Base-by-base conservation (phyloP, 2,888 invertebrate species). In the Brenthis hecate region DNA sequence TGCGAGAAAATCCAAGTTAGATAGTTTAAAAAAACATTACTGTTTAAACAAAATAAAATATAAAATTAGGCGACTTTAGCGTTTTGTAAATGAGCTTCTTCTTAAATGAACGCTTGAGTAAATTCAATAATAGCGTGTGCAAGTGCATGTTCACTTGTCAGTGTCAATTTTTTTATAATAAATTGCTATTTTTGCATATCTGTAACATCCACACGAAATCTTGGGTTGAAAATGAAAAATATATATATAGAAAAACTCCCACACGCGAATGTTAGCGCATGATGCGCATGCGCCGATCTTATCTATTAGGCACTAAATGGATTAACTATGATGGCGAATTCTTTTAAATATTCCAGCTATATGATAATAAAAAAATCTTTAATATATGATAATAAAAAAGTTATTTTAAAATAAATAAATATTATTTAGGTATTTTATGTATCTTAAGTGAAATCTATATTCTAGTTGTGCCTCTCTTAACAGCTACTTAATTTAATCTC, bases 121-220 rank as follows among this genome's bases (percentile, higher is more conserved):
- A 62, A 14, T 62, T 53, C 16, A 36, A 53, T 53, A 53, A 16
- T 53, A 36, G 58, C 23, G 13, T 43, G 56, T 32, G 6, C 28
- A 60, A 19, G 53, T 19, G 62, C 65, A 56, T 58, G 66, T 66
- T 60, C 60, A 66, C 60, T 55, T 60, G 60, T 66, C 43, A 55
- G 8, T 66, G 66, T 66, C 55, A 66, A 48, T 50, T 66, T 65
- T 65, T 66, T 66, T 54, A 1, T 55, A 48, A 16, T 19, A 14
- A 48, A 57, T 55, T 47, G 47, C 57, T 16, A 61, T 55, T 60
- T 60, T 66, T 55, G 60, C 66, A 50, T 66, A 66, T 58, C 57
- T 66, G 55, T 66, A 55, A 60, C 32, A 23, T 28, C 32, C 50
- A 62, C 62, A 62, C 53, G 62, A 62, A 62, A 62, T 53, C 51